Evolutionary conservation across 2,888 invertebrate species (phyloP).

Genomic region (Stomorhina lunata): DNA sequence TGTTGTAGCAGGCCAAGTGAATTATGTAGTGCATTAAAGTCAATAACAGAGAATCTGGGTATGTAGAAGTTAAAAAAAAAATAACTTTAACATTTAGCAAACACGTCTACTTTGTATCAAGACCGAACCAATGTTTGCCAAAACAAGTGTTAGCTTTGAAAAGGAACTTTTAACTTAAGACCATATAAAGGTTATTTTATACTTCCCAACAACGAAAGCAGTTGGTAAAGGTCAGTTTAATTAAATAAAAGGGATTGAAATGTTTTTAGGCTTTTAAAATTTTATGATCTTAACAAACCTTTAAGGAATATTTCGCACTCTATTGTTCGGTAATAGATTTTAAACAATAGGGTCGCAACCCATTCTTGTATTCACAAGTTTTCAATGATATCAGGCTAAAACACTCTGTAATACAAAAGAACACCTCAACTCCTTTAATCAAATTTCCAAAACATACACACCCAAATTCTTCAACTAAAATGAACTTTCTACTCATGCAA

Average conservation of each 20-base stretch:
- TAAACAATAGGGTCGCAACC: conserved; percentile 28
- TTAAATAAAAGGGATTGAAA: conserved; percentile 30
- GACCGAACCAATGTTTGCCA: not conserved
- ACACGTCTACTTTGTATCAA: not conserved
- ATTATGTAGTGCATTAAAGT: conserved; percentile 75
- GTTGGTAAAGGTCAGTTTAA: conserved; percentile 48
- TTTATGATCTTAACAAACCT: conserved; percentile 47
- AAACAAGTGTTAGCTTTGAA: conserved; percentile 7
- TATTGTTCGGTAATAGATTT: conserved; percentile 44
- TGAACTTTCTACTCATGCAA: not conserved
- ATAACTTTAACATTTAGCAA: not conserved
- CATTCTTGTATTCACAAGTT: not conserved
- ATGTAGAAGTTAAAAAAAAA: not conserved
- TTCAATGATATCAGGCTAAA: conserved; percentile 35
- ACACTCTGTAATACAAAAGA: conserved; percentile 49
- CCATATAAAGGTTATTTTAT: not conserved
- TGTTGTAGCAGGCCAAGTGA: conserved; percentile 70
- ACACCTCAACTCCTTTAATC: conserved; percentile 11
- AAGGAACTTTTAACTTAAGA: not conserved
- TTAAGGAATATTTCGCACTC: conserved; percentile 66
- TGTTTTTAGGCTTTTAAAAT: conserved; percentile 43
- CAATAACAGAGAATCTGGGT: not conserved
- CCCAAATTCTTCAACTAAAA: not conserved
- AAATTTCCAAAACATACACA: not conserved
- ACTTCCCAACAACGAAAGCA: not conserved